phyloP scores from a whole-genome alignment of 2,888 invertebrate genomes.

The Empis stercorea region DNA sequence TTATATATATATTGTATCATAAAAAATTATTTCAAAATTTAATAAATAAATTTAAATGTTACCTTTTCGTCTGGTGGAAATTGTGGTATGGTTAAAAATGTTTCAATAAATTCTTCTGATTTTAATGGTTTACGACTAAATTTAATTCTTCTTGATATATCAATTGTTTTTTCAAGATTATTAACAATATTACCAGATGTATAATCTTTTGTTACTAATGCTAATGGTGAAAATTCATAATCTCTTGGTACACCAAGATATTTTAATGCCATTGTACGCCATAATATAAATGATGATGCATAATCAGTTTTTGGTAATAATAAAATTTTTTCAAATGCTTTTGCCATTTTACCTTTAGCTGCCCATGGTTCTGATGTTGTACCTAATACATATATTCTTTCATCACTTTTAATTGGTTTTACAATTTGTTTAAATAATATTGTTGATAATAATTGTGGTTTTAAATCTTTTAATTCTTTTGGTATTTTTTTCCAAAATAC shows the following conservation, averaged over 20 bases:
- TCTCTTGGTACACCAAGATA: conserved; percentile 15
- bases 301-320: conserved; percentile 31
- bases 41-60: background rate
- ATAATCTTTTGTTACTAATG: conserved; percentile 26
- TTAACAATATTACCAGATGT: conserved; percentile 30
- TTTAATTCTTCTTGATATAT: conserved; percentile 22
- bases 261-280: conserved; percentile 24
- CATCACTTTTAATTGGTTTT: conserved; percentile 41
- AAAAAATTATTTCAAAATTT: too few relatives aligned
- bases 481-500: conserved; percentile 42
- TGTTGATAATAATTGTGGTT: conserved; percentile 42
- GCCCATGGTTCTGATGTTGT: conserved; percentile 42
- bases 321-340: conserved; percentile 26
- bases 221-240: conserved; percentile 22
- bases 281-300: conserved; percentile 26
- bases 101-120: conserved; percentile 25
- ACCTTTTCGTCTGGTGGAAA: conserved; percentile 26
- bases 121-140: conserved; percentile 18
- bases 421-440: conserved; percentile 39
- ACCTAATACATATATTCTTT: conserved; percentile 42
- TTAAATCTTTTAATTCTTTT: conserved; percentile 26
- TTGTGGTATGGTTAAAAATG: conserved; percentile 17
- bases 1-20: too few relatives aligned
- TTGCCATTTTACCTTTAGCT: conserved; percentile 26
- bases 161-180: conserved; percentile 22